These are phyloP conservation scores for Stichodactyla helianthus DNA, from an alignment of 64 coral and sea anemone species.

Conservation along the genomic window DNA sequence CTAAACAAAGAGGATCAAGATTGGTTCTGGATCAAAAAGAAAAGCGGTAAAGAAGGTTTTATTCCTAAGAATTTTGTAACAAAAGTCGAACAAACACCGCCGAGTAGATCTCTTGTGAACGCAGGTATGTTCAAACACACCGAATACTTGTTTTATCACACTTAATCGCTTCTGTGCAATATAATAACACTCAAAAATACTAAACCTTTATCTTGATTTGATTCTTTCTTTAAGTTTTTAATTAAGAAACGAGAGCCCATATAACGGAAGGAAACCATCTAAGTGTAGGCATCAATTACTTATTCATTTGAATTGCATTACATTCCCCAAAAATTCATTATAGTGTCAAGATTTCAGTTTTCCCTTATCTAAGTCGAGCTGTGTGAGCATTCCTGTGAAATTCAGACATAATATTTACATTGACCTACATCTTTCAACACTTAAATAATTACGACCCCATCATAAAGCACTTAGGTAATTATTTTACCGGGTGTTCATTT, in stretches of 20 bases:
- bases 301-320: not conserved
- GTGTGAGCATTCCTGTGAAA: not conserved
- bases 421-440: not conserved
- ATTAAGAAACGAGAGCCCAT: not conserved
- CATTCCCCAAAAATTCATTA: not conserved
- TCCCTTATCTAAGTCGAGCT: not conserved
- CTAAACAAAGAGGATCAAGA: constrained; percentile 93
- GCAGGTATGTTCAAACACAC: not conserved
- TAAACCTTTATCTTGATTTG: not conserved
- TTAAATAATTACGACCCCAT: not conserved
- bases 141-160: not conserved
- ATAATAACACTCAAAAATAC: not conserved
- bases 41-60: constrained; percentile 65
- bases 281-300: not conserved
- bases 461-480: not conserved
- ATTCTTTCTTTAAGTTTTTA: not conserved
- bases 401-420: not conserved
- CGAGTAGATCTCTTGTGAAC: not conserved
- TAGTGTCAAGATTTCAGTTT: not conserved
- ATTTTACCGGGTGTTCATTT: not conserved
- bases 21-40: constrained; percentile 87
- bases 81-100: not conserved
- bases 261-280: not conserved
- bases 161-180: not conserved
- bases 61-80: constrained; percentile 83